Conservation (phyloP, 53 echinoderm and acorn worm genomes). For the Paelopatides confundens region DNA sequence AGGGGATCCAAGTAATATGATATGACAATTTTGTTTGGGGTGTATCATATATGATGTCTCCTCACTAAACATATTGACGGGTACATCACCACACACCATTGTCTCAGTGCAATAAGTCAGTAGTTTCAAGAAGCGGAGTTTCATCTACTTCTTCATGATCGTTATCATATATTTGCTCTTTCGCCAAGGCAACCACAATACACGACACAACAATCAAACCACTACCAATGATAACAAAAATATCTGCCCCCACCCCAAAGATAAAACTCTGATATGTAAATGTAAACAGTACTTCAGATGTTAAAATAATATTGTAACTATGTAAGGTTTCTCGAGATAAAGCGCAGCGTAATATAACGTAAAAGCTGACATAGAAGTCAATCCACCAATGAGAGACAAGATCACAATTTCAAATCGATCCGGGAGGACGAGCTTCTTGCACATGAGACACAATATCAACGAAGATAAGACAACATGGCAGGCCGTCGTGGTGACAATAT, state of each 20-base stretch:
- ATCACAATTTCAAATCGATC: not conserved
- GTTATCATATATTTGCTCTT: not conserved
- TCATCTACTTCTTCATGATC: too few relatives aligned
- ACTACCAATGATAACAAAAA: not conserved
- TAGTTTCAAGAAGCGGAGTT: too few relatives aligned
- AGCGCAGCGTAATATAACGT: not conserved
- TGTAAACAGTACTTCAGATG: not conserved
- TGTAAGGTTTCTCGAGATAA: not conserved
- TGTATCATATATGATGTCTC: too few relatives aligned
- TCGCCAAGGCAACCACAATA: not conserved
- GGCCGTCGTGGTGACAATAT: not conserved
- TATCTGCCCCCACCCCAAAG: not conserved
- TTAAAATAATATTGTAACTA: constrained; percentile 6
- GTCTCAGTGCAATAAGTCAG: too few relatives aligned
- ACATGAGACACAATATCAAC: not conserved
- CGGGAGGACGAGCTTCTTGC: not conserved
- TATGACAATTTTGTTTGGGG: too few relatives aligned
- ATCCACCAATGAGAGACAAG: not conserved
- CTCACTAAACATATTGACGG: too few relatives aligned
- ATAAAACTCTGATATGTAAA: not conserved
- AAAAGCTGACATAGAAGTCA: not conserved
- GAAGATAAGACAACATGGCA: not conserved
- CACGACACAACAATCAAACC: not conserved
- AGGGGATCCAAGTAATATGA: too few relatives aligned
- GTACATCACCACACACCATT: too few relatives aligned